Conservation (phyloP, 2,113 vertebrate species). For the Limnothrissa miodon region DNA sequence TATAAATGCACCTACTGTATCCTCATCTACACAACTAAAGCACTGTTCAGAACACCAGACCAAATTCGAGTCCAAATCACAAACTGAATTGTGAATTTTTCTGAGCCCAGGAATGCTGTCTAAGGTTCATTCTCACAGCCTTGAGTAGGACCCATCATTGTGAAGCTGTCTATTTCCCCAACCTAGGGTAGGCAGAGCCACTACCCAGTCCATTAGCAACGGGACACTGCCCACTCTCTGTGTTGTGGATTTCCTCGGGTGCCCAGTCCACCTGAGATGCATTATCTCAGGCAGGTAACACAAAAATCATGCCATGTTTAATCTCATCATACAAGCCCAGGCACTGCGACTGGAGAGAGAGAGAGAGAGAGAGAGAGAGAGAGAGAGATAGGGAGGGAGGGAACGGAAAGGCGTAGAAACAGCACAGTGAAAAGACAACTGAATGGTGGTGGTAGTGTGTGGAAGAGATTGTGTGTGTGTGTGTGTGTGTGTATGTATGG, state of each 20-base stretch:
- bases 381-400: neutral
- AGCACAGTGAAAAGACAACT: neutral
- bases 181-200: constrained; percentile 17
- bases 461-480: neutral
- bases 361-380: too few relatives aligned
- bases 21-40: too few relatives aligned
- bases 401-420: neutral
- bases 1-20: too few relatives aligned
- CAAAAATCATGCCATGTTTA: constrained; percentile 14
- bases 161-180: neutral
- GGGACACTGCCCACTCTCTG: constrained; percentile 1
- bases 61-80: too few relatives aligned
- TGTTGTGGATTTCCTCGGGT: constrained; percentile 22
- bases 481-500: neutral
- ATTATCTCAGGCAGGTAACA: constrained; percentile 15
- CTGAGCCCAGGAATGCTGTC: neutral
- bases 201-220: constrained; percentile 44
- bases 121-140: neutral
- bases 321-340: constrained; percentile 14
- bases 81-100: neutral
- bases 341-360: neutral
- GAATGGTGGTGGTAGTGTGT: too few relatives aligned
- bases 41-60: too few relatives aligned
- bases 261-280: neutral
- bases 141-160: neutral